Conservation (phyloP, 2,888 invertebrate species). For the Apamea crenata region DNA sequence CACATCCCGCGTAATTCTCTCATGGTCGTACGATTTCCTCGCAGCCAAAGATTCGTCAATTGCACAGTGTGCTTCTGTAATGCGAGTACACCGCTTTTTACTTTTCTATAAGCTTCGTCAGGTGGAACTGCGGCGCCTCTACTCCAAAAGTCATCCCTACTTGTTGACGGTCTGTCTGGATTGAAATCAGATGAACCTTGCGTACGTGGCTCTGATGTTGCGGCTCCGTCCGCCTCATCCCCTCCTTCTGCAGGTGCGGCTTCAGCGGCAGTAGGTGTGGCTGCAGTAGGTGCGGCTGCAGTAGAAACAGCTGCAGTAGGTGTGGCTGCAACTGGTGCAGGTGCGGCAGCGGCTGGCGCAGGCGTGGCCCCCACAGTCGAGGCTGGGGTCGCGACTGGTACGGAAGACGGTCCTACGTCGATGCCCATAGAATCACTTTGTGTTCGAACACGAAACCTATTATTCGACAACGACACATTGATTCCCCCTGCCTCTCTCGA, state of each 20-base stretch:
- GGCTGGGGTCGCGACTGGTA: constrained; percentile 3
- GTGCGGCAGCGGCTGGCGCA: not conserved
- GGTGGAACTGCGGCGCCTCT: constrained; percentile 77
- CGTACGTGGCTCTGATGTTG: constrained; percentile 44
- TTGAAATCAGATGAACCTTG: constrained; percentile 56
- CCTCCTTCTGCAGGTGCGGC: constrained; percentile 26
- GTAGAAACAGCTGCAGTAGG: not conserved
- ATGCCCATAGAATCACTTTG: constrained; percentile 68
- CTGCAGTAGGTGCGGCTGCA: not conserved
- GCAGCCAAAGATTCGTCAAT: constrained; percentile 84
- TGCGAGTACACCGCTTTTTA: constrained; percentile 81
- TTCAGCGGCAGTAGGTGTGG: not conserved
- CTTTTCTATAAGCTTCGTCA: constrained; percentile 84
- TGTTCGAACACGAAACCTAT: constrained; percentile 82
- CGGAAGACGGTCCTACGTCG: constrained; percentile 22
- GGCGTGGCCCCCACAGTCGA: not conserved
- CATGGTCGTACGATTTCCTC: constrained; percentile 84
- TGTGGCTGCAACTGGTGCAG: not conserved
- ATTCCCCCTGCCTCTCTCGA: constrained; percentile 71
- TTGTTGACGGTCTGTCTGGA: constrained; percentile 80
- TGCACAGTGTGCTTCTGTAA: constrained; percentile 83
- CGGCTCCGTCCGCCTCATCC: constrained; percentile 16
- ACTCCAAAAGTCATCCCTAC: constrained; percentile 80
- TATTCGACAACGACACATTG: constrained; percentile 76
- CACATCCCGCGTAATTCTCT: constrained; percentile 92